A percentile compares a stretch with the other conserved stretches of the same genome.
Conservation (phyloP, 2,888 invertebrate species). For the Falcaria lacertinaria region DNA sequence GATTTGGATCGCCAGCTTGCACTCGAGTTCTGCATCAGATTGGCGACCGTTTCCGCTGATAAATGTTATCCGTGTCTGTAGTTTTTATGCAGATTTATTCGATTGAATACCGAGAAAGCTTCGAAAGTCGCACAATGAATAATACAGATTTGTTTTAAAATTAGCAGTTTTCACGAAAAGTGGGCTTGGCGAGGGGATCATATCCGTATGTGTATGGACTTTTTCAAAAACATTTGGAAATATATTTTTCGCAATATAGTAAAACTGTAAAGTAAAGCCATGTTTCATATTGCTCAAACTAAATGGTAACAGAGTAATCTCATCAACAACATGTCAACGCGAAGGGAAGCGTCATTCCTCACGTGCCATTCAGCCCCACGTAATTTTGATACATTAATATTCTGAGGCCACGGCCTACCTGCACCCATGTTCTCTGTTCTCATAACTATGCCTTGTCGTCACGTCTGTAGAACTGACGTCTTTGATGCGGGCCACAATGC, state of each 20-base stretch:
- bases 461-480: not conserved
- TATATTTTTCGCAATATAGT: no score
- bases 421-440: conserved; percentile 5
- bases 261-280: no score
- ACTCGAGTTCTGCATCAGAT: conserved; percentile 30
- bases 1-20: conserved; percentile 49
- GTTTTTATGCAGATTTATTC: conserved; percentile 12
- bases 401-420: conserved; percentile 22
- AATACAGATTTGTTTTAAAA: conserved; percentile 6
- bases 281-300: conserved; percentile 17
- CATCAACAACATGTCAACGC: conserved; percentile 28
- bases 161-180: conserved; percentile 8
- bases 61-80: conserved; percentile 34
- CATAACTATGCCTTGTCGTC: not conserved
- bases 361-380: conserved; percentile 17
- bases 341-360: conserved; percentile 21
- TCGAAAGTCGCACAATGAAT: not conserved
- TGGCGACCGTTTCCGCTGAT: conserved; percentile 37
- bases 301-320: conserved; percentile 21
- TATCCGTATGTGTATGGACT: no score
- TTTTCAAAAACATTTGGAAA: no score
- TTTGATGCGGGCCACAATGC: not conserved
- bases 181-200: no score
- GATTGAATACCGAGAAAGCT: conserved; percentile 5
- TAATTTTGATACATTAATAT: conserved; percentile 37